These are phyloP conservation scores for Lasioglossum morio DNA, from an alignment of 2,888 invertebrate genomes.

Conservation along the genomic window DNA sequence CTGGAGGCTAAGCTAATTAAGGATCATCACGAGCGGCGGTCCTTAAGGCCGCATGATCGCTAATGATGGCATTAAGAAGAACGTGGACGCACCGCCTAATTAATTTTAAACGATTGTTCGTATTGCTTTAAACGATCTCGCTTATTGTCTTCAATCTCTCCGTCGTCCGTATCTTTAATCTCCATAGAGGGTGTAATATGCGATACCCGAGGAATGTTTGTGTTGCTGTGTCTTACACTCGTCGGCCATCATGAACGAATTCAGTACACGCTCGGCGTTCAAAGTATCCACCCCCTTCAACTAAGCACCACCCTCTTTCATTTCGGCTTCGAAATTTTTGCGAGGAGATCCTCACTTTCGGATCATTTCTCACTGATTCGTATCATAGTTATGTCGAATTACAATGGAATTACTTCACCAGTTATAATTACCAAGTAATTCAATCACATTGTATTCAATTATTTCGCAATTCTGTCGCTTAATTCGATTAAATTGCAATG, in stretches of 20 bases:
- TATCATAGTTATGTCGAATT: too few relatives aligned
- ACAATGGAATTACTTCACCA: too few relatives aligned
- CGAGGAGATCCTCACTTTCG: not conserved
- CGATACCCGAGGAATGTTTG: not conserved
- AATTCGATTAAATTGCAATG: too few relatives aligned
- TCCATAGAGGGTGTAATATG: conserved; percentile 15
- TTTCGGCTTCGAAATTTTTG: not conserved
- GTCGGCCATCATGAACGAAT: not conserved
- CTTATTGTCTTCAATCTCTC: conserved; percentile 15
- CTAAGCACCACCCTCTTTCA: not conserved
- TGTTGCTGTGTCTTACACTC: not conserved
- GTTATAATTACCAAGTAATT: too few relatives aligned
- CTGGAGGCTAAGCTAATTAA: conserved; percentile 61
- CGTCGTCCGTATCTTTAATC: not conserved
- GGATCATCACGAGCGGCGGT: conserved; percentile 47
- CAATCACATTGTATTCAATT: too few relatives aligned
- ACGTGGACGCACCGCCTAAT: conserved; percentile 12
- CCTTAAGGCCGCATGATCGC: conserved; percentile 48
- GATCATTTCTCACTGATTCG: not conserved
- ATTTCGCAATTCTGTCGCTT: too few relatives aligned
- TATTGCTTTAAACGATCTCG: not conserved
- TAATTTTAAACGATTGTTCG: conserved; percentile 26
- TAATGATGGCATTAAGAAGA: conserved; percentile 30
- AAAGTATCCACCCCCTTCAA: not conserved
- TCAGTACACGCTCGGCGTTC: not conserved